These are phyloP conservation scores for Nesidiocoris tenuis DNA, from an alignment of 2,888 invertebrate genomes.

Conservation along the genomic window DNA sequence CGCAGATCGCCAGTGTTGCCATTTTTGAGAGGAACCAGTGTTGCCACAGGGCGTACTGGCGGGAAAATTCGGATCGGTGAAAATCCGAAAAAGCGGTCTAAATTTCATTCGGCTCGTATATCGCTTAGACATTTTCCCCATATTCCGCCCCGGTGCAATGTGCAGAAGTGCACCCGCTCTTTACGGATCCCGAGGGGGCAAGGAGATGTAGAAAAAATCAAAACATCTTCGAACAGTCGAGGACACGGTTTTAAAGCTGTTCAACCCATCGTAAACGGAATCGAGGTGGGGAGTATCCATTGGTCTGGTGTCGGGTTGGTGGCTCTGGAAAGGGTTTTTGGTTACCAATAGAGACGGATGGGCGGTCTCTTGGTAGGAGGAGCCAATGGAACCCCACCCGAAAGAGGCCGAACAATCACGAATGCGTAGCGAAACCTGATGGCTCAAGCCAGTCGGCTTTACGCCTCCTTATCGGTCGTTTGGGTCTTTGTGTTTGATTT, in stretches of 20 bases:
- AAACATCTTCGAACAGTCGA: constrained; percentile 9
- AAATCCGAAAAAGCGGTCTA: too few relatives aligned
- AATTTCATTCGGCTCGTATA: too few relatives aligned
- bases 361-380: constrained; percentile 3
- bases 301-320: constrained; percentile 2
- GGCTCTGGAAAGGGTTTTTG: neutral
- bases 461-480: constrained; percentile 40
- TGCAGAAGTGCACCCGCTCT: too few relatives aligned
- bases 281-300: constrained; percentile 22
- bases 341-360: constrained; percentile 33
- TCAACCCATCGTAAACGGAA: neutral
- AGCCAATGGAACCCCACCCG: constrained; percentile 19
- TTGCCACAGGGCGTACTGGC: too few relatives aligned
- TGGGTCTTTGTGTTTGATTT: neutral
- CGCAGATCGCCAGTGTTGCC: too few relatives aligned
- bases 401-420: constrained; percentile 29
- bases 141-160: too few relatives aligned
- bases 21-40: too few relatives aligned
- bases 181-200: too few relatives aligned
- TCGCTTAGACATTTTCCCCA: too few relatives aligned
- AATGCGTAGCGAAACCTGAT: constrained; percentile 7
- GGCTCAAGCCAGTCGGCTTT: constrained; percentile 34
- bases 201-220: too few relatives aligned
- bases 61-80: too few relatives aligned
- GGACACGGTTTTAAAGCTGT: constrained; percentile 15